Base-by-base conservation (phyloP, 53 echinoderm and acorn worm species). In the Glandiceps talaboti region DNA sequence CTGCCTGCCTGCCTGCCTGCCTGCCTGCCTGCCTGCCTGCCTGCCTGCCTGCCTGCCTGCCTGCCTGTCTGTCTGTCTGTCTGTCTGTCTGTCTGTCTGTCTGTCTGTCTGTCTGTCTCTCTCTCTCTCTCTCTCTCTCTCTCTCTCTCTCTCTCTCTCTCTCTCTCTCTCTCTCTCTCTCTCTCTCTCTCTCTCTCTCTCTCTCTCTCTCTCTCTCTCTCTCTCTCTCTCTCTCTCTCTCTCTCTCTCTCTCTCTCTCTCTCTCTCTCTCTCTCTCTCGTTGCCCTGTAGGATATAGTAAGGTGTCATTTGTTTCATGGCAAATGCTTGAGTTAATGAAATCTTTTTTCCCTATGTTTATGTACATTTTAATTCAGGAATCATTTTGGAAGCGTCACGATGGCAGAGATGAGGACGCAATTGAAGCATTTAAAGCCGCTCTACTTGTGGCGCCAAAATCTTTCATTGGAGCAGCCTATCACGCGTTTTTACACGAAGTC, bases 141-240 rank as follows among this genome's bases (percentile, higher is more conserved):
- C 78, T 78, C 78, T 31, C 78, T 30, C 78, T 78, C 78, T 73
- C 81, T 81, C 81, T 72, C 74, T 81, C 81, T 29, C 74, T 72
- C 30, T 73, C 30, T 81, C 74, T 30, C 74, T 29, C 81, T 73
- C 74, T 74, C 74, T 74, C 30, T 29, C 74, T 72, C 30, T 29
- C 74, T 73, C 74, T 74, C 74, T 74, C 30, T 73, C 74, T 30
- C 28, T 73, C 81, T 28, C 28, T 30, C 74, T 29, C 30, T 29
- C 30, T 73, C 74, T 74, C 81, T 81, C 30, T 29, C 81, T 72
- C 74, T 73, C 74, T 28, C 29, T 74, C 74, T 74, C 28, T 33
- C 81, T 45, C 6, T 45, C 64, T n/a, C n/a, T n/a, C n/a, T n/a
- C n/a, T n/a, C n/a, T n/a, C n/a, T n/a, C n/a, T n/a, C n/a, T n/a